Evolutionary conservation across 2,797 vertebrate genomes (phyloP), one percentile per base, ranked within the genome.

Genomic region (Pachyuromys duprasi): DNA sequence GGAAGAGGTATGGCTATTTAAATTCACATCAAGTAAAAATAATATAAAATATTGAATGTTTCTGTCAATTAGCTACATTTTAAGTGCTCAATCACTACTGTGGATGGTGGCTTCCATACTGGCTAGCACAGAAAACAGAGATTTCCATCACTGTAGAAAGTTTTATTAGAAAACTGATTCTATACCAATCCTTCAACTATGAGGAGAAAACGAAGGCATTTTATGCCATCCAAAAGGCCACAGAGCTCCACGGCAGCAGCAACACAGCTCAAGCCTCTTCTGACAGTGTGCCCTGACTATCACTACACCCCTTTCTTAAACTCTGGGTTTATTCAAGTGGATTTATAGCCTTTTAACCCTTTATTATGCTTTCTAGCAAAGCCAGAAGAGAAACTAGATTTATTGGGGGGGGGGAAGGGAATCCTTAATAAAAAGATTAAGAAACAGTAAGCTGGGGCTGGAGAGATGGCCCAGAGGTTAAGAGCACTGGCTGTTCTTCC

Each of bases 341-440:
- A 49, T 65, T 82, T 57, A 92, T 31, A 91, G 89, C 60, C 39
- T 78, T 80, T 74, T 55, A 36, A 91, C 49, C 2, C 42, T 86
- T 93, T 62, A 67, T 65, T 86, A 3, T 57, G 28, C 33, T 49
- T 72, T 87, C 26, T 15, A 90, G 83, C 13, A 97, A 94, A 97
- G 42, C 11, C 94, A 79, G 28, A 95, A 75, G 42, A 95, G 39
- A 93, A 95, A 92, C 49, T 88, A 78, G 93, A 74, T 87, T 55
- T 18, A 15, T 55, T 3, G 2, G 33, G 45, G 28, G 4, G 15
- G 1, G 9, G 36, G n/a, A n/a, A n/a, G 53, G 42, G 31, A 31
- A 28, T 53, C 1, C 79, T 95, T 42, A 55, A 76, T 67, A 45
- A 57, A 82, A 60, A 26, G 3, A 53, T 45, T 76, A 60, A 74